Conservation (phyloP, 2,797 vertebrate genomes). For the Phrynocephalus forsythii region DNA sequence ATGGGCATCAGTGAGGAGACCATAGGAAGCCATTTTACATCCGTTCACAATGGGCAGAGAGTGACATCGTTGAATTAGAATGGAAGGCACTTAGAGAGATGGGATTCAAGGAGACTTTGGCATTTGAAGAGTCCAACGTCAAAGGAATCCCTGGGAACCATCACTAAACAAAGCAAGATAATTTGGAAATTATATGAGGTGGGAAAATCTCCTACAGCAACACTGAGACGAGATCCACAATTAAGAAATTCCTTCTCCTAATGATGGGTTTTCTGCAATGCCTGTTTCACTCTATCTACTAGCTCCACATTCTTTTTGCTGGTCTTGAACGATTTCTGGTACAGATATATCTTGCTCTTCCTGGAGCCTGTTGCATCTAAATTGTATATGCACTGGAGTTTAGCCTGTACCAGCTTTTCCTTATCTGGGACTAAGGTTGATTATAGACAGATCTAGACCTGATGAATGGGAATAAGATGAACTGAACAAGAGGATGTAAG, state of each 20-base stretch:
- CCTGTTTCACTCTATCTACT: too few species aligned
- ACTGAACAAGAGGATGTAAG: not conserved
- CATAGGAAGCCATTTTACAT: not conserved
- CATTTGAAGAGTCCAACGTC: too few species aligned
- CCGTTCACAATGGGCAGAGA: not conserved
- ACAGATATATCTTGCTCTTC: not conserved
- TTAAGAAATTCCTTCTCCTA: too few species aligned
- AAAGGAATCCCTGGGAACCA: too few species aligned
- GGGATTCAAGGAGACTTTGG: too few species aligned
- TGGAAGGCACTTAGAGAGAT: too few species aligned
- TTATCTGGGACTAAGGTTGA: not conserved
- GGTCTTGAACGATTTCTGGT: not conserved
- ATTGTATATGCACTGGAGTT: not conserved
- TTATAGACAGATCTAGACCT: not conserved
- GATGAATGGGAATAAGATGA: not conserved
- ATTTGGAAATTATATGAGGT: too few species aligned
- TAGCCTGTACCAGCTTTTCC: not conserved
- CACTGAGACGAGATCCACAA: too few species aligned
- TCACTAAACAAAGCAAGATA: too few species aligned
- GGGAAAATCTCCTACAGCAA: too few species aligned
- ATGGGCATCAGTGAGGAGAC: not conserved
- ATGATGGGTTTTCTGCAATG: too few species aligned
- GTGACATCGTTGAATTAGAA: too few species aligned
- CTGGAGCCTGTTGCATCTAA: not conserved
- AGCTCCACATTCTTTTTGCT: not conserved